These are phyloP conservation scores for Mohoua ochrocephala DNA, from an alignment of 2,113 vertebrate species.

Conservation along the genomic window DNA sequence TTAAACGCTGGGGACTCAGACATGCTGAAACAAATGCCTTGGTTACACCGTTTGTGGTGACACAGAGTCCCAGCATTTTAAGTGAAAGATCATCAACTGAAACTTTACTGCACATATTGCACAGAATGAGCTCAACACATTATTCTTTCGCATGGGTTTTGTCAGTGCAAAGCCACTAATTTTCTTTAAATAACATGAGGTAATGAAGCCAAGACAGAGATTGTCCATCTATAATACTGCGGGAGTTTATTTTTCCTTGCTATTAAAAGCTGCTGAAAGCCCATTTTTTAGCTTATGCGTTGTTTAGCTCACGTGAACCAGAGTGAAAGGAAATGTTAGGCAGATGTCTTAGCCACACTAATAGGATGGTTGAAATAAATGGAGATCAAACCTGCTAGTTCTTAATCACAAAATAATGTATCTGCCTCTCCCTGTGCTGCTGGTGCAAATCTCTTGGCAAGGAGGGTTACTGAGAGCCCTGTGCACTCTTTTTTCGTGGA, in stretches of 20 bases:
- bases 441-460: neutral
- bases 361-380: neutral
- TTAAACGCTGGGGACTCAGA: neutral
- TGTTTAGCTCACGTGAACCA: neutral
- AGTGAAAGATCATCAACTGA: neutral
- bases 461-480: neutral
- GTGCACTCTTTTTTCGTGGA: neutral
- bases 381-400: neutral
- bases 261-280: constrained; percentile 17
- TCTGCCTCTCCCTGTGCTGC: neutral
- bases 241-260: constrained; percentile 24
- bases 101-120: neutral
- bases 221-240: neutral
- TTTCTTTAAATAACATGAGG: neutral
- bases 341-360: neutral
- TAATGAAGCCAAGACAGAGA: neutral
- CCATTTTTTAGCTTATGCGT: neutral
- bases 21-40: neutral
- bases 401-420: constrained; percentile 12
- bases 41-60: neutral
- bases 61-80: neutral
- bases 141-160: neutral
- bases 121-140: neutral
- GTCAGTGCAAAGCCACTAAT: neutral
- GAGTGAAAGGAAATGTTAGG: neutral